Evolutionary conservation across 2,888 invertebrate species (phyloP).

Genomic region (Rhorus exstirpatorius): DNA sequence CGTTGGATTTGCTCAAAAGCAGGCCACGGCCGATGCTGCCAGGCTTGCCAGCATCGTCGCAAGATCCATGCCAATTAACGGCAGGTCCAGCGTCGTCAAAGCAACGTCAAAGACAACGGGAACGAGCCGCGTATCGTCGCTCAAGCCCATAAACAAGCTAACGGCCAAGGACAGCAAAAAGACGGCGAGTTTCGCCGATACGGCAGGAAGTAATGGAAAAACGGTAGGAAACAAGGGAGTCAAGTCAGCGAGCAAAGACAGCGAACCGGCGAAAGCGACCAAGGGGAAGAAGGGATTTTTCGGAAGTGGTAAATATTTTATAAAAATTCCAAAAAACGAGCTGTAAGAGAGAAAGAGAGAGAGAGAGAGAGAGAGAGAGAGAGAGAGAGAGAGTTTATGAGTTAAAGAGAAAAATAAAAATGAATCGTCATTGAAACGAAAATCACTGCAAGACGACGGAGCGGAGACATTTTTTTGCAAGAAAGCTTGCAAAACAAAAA

Average conservation of each 20-base stretch:
- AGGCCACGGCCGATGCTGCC: no score
- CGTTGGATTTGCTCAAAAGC: constrained; percentile 75
- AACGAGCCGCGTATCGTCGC: constrained; percentile 78
- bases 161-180: constrained; percentile 86
- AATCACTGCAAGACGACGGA: constrained; percentile 61
- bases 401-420: constrained; percentile 58
- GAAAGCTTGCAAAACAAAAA: constrained; percentile 31
- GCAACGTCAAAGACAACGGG: constrained; percentile 76
- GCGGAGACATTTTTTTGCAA: constrained; percentile 40
- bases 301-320: constrained; percentile 92
- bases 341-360: constrained; percentile 50
- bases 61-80: no score
- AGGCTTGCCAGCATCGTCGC: constrained; percentile 56
- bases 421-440: constrained; percentile 55
- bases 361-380: constrained; percentile 45
- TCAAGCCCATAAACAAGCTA: constrained; percentile 86
- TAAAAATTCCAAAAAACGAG: constrained; percentile 54
- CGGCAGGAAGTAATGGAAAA: constrained; percentile 45
- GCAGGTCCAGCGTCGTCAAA: constrained; percentile 39
- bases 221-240: constrained; percentile 75
- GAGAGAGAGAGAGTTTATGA: constrained; percentile 14
- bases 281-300: constrained; percentile 94
- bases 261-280: constrained; percentile 85
- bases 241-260: constrained; percentile 74
- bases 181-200: constrained; percentile 76